Evolutionary conservation across 2,888 invertebrate species (phyloP).

Genomic region (Ernsta delagoae): DNA sequence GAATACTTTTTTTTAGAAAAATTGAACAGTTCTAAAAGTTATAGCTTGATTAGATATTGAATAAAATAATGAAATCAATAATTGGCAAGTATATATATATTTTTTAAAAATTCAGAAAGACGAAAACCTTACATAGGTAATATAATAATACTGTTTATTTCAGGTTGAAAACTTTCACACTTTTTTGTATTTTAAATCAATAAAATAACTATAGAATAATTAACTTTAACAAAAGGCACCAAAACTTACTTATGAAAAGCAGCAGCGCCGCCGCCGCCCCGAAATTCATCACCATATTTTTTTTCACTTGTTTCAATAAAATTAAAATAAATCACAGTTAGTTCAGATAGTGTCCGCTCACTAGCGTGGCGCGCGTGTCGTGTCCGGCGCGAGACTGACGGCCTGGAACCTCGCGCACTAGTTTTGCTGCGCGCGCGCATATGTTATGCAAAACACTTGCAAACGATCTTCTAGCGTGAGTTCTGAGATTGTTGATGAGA

Average conservation of each 20-base stretch:
- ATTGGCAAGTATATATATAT: no score
- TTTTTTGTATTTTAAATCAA: not conserved
- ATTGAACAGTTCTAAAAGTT: no score
- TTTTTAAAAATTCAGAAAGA: no score
- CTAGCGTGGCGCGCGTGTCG: slow-evolving; percentile 32
- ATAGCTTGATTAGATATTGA: no score
- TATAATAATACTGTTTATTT: not conserved
- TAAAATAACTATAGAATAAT: no score
- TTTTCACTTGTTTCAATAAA: slow-evolving; percentile 19
- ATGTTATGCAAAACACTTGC: slow-evolving; percentile 24
- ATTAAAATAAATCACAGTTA: slow-evolving; percentile 17
- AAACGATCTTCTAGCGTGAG: slow-evolving; percentile 18
- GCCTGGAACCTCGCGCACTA: slow-evolving; percentile 14
- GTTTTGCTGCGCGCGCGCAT: slow-evolving; percentile 41
- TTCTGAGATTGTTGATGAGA: slow-evolving; percentile 8
- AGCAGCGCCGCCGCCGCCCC: slow-evolving; percentile 50
- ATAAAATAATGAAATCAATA: no score
- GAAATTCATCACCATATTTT: slow-evolving; percentile 45
- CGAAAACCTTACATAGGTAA: no score
- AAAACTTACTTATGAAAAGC: slow-evolving; percentile 56
- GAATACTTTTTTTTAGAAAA: not conserved
- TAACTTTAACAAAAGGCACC: not conserved
- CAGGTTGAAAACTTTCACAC: not conserved
- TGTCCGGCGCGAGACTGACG: slow-evolving; percentile 40
- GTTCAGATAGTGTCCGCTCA: slow-evolving; percentile 4